phyloP scores from a whole-genome alignment of 2,888 invertebrate species.

The Callyntrura sp. region DNA sequence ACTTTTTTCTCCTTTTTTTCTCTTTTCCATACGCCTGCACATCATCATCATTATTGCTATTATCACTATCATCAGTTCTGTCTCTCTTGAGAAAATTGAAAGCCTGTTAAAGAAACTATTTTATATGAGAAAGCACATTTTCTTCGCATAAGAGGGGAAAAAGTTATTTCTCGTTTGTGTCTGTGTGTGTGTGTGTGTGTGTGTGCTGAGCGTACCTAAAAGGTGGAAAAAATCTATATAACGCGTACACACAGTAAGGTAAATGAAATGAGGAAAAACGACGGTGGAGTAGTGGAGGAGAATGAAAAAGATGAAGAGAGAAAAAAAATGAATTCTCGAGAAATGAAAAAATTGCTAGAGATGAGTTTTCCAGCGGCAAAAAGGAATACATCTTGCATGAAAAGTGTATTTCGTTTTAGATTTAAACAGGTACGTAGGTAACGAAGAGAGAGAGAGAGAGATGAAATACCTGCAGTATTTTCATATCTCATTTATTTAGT shows the following conservation, averaged over 20 bases:
- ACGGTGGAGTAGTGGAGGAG: neutral
- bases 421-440: neutral
- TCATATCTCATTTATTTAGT: no score
- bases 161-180: slow-evolving; percentile 6
- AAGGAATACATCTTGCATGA: neutral
- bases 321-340: slow-evolving; percentile 3
- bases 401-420: neutral
- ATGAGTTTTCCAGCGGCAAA: neutral
- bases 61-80: neutral
- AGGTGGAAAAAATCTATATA: neutral
- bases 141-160: neutral
- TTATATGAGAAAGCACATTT: neutral
- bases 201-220: neutral
- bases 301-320: neutral
- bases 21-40: slow-evolving; percentile 49
- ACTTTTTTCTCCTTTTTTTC: slow-evolving; percentile 1
- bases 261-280: neutral
- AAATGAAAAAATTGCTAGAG: neutral
- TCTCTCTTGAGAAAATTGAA: slow-evolving; percentile 27
- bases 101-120: neutral
- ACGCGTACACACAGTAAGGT: neutral
- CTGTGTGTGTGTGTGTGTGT: no score
- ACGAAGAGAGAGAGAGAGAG: no score
- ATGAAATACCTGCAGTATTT: no score
- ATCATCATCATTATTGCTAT: slow-evolving; percentile 32